Base-by-base conservation (phyloP, 2,888 invertebrate genomes). In the Thera britannica region DNA sequence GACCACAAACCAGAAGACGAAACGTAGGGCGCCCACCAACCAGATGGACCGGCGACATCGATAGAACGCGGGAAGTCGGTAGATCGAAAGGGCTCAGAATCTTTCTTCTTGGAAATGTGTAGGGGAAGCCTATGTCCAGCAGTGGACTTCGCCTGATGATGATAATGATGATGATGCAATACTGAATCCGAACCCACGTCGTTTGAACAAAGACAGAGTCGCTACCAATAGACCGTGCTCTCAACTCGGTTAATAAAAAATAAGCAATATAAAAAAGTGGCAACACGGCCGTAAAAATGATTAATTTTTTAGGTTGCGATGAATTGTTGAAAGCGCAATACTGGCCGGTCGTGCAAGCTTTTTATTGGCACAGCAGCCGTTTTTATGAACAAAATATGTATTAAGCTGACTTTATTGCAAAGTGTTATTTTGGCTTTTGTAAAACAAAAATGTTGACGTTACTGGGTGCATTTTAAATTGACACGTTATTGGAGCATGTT, bases 281-380 rank as follows among this genome's bases (percentile, higher is more conserved):
- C 68, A 69, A 70, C 62, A 60, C 71, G 68, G 66, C 72, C 73
- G 64, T 74, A 72, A 75, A 73, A 74, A 58, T 70, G 72, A 73
- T 76, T 72, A 75, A 75, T 73, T 73, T 75, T 73, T 75, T 72
- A 63, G 64, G 64, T 60, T 46, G 74, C 72, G 72, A 73, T 73
- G 75, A 75, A 75, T 75, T 73, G 74, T 74, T 73, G 54, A 74
- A 56, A 69, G 73, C 72, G 73, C 73, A 75, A 74, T 76, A 73
- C 62, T 36, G 63, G 57, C 55, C 67, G 69, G 56, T 52, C 67
- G 72, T 64, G 38, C 67, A 68, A 64, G 62, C 38, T 58, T 55
- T 68, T 65, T 60, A 68, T 59, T 67, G 63, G 71, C 62, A 66
- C 63, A 58, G 71, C 61, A 62, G 36, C 65, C 36, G 52, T 57